phyloP scores from a whole-genome alignment of 2,113 vertebrate genomes.

The Rhipidura dahli region DNA sequence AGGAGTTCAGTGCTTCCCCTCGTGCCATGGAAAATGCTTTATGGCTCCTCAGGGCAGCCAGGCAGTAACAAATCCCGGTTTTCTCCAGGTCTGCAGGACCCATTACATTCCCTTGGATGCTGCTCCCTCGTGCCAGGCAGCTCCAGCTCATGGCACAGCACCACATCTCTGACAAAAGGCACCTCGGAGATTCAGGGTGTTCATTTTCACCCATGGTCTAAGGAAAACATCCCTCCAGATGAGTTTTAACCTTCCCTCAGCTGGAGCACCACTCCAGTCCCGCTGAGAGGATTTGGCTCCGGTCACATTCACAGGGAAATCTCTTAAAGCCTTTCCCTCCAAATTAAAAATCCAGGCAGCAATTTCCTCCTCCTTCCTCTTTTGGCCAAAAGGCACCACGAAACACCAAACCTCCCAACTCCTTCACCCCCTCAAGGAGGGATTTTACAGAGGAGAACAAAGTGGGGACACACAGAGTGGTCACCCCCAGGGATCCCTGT shows the following conservation, averaged over 20 bases:
- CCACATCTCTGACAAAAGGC: background rate
- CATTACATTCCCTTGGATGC: accelerated
- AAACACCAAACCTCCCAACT: background rate
- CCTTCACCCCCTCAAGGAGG: background rate
- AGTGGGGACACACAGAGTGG: background rate
- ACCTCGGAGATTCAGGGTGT: accelerated
- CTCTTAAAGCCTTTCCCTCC: background rate
- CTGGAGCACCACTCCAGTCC: background rate
- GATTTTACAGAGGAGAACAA: background rate
- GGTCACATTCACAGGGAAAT: background rate
- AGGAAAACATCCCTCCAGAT: background rate
- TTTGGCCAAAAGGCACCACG: background rate
- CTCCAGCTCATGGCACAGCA: background rate
- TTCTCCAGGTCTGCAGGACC: background rate
- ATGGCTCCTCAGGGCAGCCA: accelerated
- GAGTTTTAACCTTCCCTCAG: background rate
- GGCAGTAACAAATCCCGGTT: background rate
- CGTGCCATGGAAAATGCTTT: background rate
- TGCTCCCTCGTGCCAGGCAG: background rate
- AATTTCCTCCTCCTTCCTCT: background rate
- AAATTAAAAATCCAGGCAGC: background rate
- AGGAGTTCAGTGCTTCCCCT: background rate
- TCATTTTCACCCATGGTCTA: background rate
- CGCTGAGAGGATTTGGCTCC: background rate
- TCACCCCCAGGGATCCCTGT: background rate